These are phyloP conservation scores for Oncorhynchus kisutch DNA, from an alignment of 2,113 vertebrate genomes.

Conservation along the genomic window DNA sequence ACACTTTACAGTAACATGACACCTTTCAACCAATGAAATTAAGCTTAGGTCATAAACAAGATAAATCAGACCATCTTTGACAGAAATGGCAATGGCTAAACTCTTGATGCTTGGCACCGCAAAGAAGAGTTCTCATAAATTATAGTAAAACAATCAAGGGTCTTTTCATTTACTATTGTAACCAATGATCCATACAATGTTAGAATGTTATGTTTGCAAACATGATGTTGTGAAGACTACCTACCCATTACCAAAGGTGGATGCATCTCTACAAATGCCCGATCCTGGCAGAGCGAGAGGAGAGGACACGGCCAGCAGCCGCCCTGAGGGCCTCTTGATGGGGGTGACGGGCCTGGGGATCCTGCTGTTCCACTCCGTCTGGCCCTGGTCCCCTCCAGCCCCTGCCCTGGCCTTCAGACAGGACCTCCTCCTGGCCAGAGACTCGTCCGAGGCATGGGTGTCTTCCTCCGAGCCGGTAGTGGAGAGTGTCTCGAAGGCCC, in stretches of 20 bases:
- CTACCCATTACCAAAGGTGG: conserved; percentile 65
- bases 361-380: conserved; percentile 74
- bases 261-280: conserved; percentile 30
- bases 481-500: conserved; percentile 83
- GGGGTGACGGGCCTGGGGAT: conserved; percentile 85
- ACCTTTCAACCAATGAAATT: no score
- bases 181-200: neutral
- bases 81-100: no score
- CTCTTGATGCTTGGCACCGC: no score
- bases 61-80: no score
- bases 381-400: conserved; percentile 64
- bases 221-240: conserved; percentile 12
- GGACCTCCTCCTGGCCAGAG: conserved; percentile 65
- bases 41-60: no score
- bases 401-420: conserved; percentile 47
- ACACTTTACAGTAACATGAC: no score
- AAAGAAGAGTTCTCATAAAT: neutral
- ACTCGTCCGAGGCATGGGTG: conserved; percentile 81
- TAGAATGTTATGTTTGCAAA: no score
- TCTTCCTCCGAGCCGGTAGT: conserved; percentile 89
- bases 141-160: neutral
- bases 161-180: neutral
- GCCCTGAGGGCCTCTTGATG: conserved; percentile 53
- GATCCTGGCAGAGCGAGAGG: conserved; percentile 24
- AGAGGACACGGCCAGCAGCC: conserved; percentile 24